Evolutionary conservation across 2,797 vertebrate species (phyloP), one percentile per base, ranked within the genome.

Genomic region (Crax fasciolata): DNA sequence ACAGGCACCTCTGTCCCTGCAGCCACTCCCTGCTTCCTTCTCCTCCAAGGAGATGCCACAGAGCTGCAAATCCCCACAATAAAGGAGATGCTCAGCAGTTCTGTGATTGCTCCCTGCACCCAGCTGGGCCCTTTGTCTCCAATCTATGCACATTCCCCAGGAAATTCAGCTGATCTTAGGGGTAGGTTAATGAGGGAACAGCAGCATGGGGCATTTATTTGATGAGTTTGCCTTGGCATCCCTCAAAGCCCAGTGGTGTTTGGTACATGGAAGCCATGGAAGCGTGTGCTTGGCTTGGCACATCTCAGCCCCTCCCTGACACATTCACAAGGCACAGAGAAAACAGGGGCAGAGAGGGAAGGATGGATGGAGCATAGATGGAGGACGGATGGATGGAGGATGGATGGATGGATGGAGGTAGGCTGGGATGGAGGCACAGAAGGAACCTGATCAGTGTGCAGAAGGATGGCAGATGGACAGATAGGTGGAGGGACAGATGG

Each of bases 21-120:
- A 35, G 30, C 74, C 0, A 0, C 15, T 78, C 25, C 52, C n/a
- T 2, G 3, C n/a, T 55, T 70, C 54, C 52, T 35, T 81, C 52
- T 28, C 23, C 52, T 28, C 23, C 2, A 1, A 4, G 55, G 39
- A 71, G 65, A 32, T 3, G 7, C 49, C 63, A 9, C 2, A 1
- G 27, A 57, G 63, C 51, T 46, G n/a, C 62, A 66, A 74, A 49
- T 44, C 17, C 35, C 43, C 0, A 30, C 51, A 39, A 8, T 32
- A n/a, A 10, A 43, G 28, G 32, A 62, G 43, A 20, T 6, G 43
- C 21, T 39, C 17, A 3, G 73, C 39, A 11, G 5, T n/a, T 5
- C 63, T 38, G 6, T 8, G 39, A 1, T 7, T 8, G 16, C 38
- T 46, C 54, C 79, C 58, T 11, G 23, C 27, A 13, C 30, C 15